Evolutionary conservation across 1,140 invertebrate genomes (phyloP).

Genomic region (Gryllus bimaculatus): DNA sequence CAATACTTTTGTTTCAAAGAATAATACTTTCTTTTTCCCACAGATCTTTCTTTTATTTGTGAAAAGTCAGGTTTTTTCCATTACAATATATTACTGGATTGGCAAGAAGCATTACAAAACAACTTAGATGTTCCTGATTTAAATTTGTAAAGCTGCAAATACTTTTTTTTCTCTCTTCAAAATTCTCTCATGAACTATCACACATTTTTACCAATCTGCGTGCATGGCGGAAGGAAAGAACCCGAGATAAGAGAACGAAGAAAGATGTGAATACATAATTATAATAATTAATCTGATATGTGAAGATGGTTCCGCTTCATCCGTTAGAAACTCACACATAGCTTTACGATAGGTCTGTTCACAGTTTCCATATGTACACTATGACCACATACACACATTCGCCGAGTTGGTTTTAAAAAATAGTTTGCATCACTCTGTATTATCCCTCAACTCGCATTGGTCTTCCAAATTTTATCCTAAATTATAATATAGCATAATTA

Average conservation of each 20-base stretch:
- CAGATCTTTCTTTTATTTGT: not conserved
- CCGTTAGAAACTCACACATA: not conserved
- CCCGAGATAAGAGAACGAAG: not conserved
- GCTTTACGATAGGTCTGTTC: not conserved
- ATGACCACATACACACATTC: conserved; percentile 1
- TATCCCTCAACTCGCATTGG: not conserved
- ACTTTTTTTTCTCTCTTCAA: not conserved
- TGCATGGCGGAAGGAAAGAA: not conserved
- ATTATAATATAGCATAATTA: not conserved
- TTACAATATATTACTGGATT: not conserved
- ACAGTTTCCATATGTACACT: not conserved
- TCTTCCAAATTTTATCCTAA: not conserved
- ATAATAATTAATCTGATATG: conserved; percentile 6
- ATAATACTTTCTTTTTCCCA: not conserved
- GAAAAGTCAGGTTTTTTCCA: not conserved
- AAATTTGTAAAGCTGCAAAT: not conserved
- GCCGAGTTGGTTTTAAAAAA: not conserved
- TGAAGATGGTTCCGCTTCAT: conserved; percentile 3
- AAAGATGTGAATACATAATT: conserved; percentile 2
- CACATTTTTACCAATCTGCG: not conserved
- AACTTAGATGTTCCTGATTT: not conserved
- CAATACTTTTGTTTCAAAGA: too few relatives aligned
- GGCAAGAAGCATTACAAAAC: conserved; percentile 4
- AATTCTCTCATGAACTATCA: not conserved
- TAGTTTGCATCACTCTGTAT: not conserved